Base-by-base conservation (phyloP, 2,797 vertebrate species). In the Karalla daura region DNA sequence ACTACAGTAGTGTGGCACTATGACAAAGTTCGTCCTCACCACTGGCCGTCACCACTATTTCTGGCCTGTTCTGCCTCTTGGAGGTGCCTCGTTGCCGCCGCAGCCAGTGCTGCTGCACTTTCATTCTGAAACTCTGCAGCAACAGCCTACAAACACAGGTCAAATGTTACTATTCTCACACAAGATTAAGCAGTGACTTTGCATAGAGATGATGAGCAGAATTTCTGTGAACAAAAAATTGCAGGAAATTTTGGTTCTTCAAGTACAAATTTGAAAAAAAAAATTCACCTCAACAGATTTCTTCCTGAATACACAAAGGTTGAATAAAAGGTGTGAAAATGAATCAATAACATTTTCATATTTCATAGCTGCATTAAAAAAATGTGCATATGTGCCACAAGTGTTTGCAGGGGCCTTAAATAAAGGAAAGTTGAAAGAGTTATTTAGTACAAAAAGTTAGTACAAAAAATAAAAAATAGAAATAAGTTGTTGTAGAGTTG, bases 121-220 rank as follows among this genome's bases (percentile, higher is more conserved):
- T 99, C 98, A 0, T 97, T 98, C 92, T 99, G 98, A 89, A 99
- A 99, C 88, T 99, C 98, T 54, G 96, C 95, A 77, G 97, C 97
- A 45, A 99, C 96, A 6, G 97, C 96, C 98, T 99, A 83, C n/a
- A 67, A 58, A n/a, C 35, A 77, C 14, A 76, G 39, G 63, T 70
- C 52, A 78, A 35, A 47, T 55, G 23, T 73, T 0, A 62, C 8
- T 5, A 14, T 33, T 41, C 47, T 0, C 45, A 33, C 21, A 46
- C 46, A 37, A n/a, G 30, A 14, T 0, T 1, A 7, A 59, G 20
- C 28, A 5, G 13, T 37, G 14, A 59, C 17, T 7, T 5, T 28
- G 36, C 23, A 63, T 18, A 1, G 23, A 61, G 15, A n/a, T 4
- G 1, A 55, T n/a, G 18, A 30, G 52, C 10, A 53, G 27, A 32